Evolutionary conservation across 2,797 vertebrate genomes (phyloP), one percentile per base, ranked within the genome.

Genomic region (Ciconia nigra): DNA sequence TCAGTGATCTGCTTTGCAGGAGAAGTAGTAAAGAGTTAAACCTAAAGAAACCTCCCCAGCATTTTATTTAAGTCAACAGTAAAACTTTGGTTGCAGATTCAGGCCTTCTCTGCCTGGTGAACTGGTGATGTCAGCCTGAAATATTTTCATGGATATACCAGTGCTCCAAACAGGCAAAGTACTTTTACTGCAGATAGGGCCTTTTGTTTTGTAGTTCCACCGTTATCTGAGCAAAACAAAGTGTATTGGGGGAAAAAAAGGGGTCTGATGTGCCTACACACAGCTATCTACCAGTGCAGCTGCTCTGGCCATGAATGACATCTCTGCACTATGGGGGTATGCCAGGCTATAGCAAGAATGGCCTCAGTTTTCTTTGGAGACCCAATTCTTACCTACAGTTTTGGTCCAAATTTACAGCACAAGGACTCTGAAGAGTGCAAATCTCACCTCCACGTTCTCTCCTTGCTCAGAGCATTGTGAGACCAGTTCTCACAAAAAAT

Each of bases 191-290:
- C 35, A 62, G 25, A 58, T 28, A 15, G 4, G 2, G 13, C 13
- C 26, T 76, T 87, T 62, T 52, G 31, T 52, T 93, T 55, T 67
- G 21, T 57, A 65, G 19, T 81, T 88, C 69, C 26, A 46, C 39
- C 2, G 0, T 89, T 88, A 57, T 18, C 39, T 82, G 58, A 71
- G 44, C 19, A 51, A 92, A 94, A 46, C 26, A 52, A 67, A 28
- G 11, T 26, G 14, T 49, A 8, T 4, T 78, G 31, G 28, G 24
- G 8, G 7, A 8, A 1, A 3, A 2, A 66, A 51, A 1, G 6
- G 14, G 21, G 16, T 3, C 46, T 41, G 58, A 31, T 88, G 62
- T 83, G 5, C 20, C 39, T 47, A 2, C 13, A 6, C 9, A 9
- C 41, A 46, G 8, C 44, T 66, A 13, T 24, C 39, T 25, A 29